Percentiles rank a stretch among this genome's conserved stretches.
phyloP scores from a whole-genome alignment of 2,888 invertebrate genomes.

The Cancer borealis region DNA sequence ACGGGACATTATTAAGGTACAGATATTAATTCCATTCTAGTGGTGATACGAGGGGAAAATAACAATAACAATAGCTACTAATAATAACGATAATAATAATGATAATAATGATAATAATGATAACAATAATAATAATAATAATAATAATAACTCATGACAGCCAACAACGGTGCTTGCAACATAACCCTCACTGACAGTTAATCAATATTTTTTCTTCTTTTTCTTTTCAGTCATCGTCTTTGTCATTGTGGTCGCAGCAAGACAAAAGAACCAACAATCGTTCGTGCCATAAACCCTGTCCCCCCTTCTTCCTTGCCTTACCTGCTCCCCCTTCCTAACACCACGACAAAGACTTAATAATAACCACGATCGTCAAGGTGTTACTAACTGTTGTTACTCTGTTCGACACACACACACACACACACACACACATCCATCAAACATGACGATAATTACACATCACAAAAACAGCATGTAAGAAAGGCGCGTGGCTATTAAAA shows the following conservation, averaged over 20 bases:
- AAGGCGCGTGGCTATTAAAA: background rate
- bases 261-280: slow-evolving; percentile 27
- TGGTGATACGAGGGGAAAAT: no score
- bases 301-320: background rate
- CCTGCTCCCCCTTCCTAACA: background rate
- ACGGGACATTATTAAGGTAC: background rate
- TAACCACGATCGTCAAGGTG: background rate
- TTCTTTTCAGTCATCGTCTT: background rate
- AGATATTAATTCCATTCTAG: background rate
- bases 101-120: background rate
- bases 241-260: slow-evolving; percentile 18
- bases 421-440: slow-evolving; percentile 4
- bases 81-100: no score
- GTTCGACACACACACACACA: background rate
- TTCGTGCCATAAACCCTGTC: background rate
- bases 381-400: background rate
- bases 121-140: background rate
- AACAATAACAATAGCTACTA: no score
- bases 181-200: background rate
- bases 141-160: background rate
- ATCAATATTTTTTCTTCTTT: background rate
- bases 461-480: background rate
- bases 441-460: background rate
- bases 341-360: background rate
- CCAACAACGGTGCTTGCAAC: slow-evolving; percentile 27